These are phyloP conservation scores for Aleadryas rufinucha DNA, from an alignment of 2,113 vertebrate species.

Conservation along the genomic window DNA sequence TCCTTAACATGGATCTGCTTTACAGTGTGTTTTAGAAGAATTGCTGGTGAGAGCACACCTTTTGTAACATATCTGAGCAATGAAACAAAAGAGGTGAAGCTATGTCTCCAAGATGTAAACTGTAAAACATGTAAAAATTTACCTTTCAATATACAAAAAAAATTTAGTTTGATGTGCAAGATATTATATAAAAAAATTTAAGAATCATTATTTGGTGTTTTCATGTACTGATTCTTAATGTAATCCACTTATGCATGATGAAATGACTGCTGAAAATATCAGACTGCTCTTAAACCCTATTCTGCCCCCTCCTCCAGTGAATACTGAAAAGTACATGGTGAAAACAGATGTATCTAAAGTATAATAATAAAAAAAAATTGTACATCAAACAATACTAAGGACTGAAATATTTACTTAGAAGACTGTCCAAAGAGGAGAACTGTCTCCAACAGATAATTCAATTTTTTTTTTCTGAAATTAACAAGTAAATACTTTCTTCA, in stretches of 20 bases:
- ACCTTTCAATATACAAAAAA: not conserved
- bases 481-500: not conserved
- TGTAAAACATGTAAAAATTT: not conserved
- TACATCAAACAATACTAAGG: not conserved
- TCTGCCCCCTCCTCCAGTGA: not conserved
- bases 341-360: not conserved
- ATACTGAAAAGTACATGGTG: not conserved
- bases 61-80: not conserved
- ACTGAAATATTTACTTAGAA: slow-evolving; percentile 21
- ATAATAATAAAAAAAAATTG: not conserved
- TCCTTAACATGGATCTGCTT: not conserved
- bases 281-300: not conserved
- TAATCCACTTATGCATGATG: not conserved
- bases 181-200: not conserved
- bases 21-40: not conserved
- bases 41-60: not conserved
- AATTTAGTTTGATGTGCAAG: not conserved
- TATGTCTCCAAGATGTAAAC: not conserved
- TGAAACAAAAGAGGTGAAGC: not conserved
- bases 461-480: not conserved
- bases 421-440: not conserved
- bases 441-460: not conserved
- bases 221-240: not conserved
- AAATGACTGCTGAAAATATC: not conserved
- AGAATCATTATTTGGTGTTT: not conserved